Evolutionary conservation across 2,113 vertebrate genomes (phyloP).

Genomic region (Argyrosomus japonicus): DNA sequence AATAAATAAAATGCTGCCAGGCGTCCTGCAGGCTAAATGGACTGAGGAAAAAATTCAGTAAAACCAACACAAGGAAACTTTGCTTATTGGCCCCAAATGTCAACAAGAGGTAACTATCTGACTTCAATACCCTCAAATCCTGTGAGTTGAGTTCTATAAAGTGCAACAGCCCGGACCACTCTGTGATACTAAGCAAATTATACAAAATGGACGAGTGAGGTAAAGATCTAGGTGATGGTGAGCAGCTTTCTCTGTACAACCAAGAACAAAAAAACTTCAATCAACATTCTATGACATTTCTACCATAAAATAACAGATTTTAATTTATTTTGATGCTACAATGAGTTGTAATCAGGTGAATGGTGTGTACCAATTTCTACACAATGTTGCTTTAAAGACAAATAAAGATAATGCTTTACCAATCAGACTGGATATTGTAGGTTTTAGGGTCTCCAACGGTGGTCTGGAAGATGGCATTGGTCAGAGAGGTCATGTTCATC

Average conservation of each 20-base stretch:
- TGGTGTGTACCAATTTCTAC: too few species aligned
- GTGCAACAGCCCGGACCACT: not conserved
- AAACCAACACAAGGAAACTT: not conserved
- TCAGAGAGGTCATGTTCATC: slow-evolving; percentile 53
- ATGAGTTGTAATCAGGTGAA: too few species aligned
- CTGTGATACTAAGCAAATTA: not conserved
- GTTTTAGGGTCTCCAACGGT: slow-evolving; percentile 78
- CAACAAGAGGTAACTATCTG: not conserved
- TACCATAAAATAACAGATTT: too few species aligned
- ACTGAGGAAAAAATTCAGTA: not conserved
- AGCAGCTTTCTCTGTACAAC: not conserved
- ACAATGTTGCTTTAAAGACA: too few species aligned
- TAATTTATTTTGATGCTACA: too few species aligned
- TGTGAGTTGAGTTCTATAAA: not conserved
- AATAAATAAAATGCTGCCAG: slow-evolving; percentile 3
- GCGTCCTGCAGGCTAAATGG: slow-evolving; percentile 9
- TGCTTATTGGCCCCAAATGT: not conserved
- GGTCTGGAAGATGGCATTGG: slow-evolving; percentile 65
- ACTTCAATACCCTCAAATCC: not conserved
- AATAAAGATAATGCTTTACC: slow-evolving; percentile 61
- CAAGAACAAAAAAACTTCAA: not conserved
- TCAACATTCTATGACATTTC: too few species aligned
- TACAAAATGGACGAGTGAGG: not conserved
- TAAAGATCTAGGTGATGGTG: not conserved
- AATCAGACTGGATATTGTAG: slow-evolving; percentile 71